Percentiles rank a stretch among this genome's conserved stretches.
Evolutionary conservation across 1,140 invertebrate genomes (phyloP).

Genomic region (Drosophila ironensis): DNA sequence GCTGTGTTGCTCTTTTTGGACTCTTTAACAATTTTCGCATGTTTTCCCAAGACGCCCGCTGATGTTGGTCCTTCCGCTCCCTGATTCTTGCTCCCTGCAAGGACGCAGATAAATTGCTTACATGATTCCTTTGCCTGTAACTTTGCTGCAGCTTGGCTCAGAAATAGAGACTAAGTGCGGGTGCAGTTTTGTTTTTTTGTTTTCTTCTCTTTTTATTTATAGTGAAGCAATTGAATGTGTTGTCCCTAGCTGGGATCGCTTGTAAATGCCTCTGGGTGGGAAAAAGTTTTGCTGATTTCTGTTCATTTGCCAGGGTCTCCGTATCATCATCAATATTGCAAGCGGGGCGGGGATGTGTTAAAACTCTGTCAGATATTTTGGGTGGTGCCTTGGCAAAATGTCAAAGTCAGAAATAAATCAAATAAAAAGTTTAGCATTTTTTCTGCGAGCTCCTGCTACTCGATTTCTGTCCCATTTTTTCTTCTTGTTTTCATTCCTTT

Average conservation of each 20-base stretch:
- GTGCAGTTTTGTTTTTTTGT: background rate
- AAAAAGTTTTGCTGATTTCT: constrained; percentile 40
- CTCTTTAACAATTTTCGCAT: constrained; percentile 58
- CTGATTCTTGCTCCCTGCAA: constrained; percentile 10
- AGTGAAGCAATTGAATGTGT: constrained; percentile 32
- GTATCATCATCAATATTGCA: constrained; percentile 62
- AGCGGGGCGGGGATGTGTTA: constrained; percentile 24
- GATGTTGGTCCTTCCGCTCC: constrained; percentile 1
- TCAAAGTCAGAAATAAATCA: constrained; percentile 48
- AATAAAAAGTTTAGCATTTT: constrained; percentile 43
- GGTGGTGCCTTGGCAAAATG: constrained; percentile 37
- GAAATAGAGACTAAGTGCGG: constrained; percentile 8
- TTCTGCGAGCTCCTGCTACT: constrained; percentile 3
- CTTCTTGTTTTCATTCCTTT: background rate
- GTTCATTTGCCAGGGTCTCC: constrained; percentile 7
- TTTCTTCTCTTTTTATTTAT: background rate
- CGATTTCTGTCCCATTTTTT: background rate
- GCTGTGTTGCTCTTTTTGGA: constrained; percentile 16
- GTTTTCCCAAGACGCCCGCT: constrained; percentile 47
- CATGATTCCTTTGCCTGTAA: constrained; percentile 38
- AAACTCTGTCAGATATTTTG: constrained; percentile 20
- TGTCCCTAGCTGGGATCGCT: constrained; percentile 36
- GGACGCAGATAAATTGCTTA: constrained; percentile 69
- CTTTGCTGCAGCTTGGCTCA: constrained; percentile 23
- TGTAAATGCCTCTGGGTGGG: constrained; percentile 44